Percentiles rank a stretch among this genome's conserved stretches.
Conservation (phyloP, 2,888 invertebrate species). For the Maniola hyperantus region DNA sequence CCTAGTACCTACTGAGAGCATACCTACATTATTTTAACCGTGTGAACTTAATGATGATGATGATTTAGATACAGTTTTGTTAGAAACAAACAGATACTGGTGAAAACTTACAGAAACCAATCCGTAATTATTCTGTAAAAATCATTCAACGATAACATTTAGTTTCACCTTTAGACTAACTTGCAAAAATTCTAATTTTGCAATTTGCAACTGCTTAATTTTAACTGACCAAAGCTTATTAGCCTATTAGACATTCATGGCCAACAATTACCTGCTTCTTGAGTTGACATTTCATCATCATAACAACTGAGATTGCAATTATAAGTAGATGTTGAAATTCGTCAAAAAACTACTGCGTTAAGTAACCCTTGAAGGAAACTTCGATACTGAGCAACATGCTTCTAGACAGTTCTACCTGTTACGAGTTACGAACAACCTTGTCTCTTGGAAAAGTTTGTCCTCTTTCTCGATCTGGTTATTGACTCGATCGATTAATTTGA, state of each 20-base stretch:
- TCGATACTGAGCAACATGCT: constrained; percentile 20
- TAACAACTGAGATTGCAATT: constrained; percentile 23
- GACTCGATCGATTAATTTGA: background rate
- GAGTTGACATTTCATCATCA: background rate
- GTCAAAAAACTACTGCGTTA: constrained; percentile 26
- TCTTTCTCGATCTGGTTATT: background rate
- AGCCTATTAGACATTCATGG: constrained; percentile 2
- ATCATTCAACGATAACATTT: too few species aligned
- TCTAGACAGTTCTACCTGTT: constrained; percentile 4
- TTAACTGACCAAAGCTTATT: too few species aligned
- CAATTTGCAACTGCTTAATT: too few species aligned
- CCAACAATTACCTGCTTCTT: background rate
- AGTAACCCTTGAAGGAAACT: constrained; percentile 30
- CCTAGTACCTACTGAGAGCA: background rate
- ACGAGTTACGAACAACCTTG: background rate
- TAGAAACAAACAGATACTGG: background rate
- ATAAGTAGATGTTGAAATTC: constrained; percentile 22
- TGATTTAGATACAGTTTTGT: too few species aligned
- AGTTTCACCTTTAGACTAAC: too few species aligned
- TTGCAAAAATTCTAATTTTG: too few species aligned
- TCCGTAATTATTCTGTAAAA: too few species aligned
- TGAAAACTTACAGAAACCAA: too few species aligned
- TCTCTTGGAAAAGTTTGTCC: background rate
- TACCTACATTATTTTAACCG: too few species aligned
- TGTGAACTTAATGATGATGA: too few species aligned